phyloP scores from a whole-genome alignment of 2,797 vertebrate species.

The Oophaga sylvatica region DNA sequence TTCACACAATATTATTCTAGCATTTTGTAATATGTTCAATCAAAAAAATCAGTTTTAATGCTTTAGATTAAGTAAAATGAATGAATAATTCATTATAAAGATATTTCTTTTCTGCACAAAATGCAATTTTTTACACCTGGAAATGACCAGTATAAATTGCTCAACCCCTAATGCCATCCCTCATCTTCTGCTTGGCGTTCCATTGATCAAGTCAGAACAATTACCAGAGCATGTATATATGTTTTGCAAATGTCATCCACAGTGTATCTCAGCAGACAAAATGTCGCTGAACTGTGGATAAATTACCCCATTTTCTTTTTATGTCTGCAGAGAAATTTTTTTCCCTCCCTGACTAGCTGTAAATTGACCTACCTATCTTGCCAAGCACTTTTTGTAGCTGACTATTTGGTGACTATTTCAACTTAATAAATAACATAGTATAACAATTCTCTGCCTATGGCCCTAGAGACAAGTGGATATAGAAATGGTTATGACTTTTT shows the following conservation, averaged over 20 bases:
- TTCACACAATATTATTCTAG: slow-evolving; percentile 49
- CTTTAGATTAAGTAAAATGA: slow-evolving; percentile 2
- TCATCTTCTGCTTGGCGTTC: slow-evolving; percentile 32
- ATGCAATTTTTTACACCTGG: slow-evolving; percentile 5
- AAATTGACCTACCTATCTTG: slow-evolving; percentile 56
- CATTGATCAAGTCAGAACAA: slow-evolving; percentile 42
- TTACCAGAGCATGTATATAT: slow-evolving; percentile 40
- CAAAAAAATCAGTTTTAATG: slow-evolving; percentile 6
- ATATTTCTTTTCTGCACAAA: neutral
- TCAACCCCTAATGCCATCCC: neutral
- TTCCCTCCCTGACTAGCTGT: slow-evolving; percentile 34
- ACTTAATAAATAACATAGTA: slow-evolving; percentile 45
- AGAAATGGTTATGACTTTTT: slow-evolving; percentile 3
- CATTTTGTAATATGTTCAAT: slow-evolving; percentile 36
- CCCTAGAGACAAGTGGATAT: neutral
- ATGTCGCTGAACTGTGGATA: slow-evolving; percentile 56
- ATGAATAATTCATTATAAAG: neutral
- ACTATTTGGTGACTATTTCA: slow-evolving; percentile 37
- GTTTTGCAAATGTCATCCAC: slow-evolving; percentile 57
- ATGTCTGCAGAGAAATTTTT: slow-evolving; percentile 48
- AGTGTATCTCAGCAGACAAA: slow-evolving; percentile 40
- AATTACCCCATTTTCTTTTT: slow-evolving; percentile 58
- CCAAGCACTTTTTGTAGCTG: slow-evolving; percentile 46
- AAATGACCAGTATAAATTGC: neutral
- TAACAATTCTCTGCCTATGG: slow-evolving; percentile 3